These are phyloP conservation scores for Drosophila mayaguana DNA, from an alignment of 2,888 invertebrate species.

Conservation along the genomic window DNA sequence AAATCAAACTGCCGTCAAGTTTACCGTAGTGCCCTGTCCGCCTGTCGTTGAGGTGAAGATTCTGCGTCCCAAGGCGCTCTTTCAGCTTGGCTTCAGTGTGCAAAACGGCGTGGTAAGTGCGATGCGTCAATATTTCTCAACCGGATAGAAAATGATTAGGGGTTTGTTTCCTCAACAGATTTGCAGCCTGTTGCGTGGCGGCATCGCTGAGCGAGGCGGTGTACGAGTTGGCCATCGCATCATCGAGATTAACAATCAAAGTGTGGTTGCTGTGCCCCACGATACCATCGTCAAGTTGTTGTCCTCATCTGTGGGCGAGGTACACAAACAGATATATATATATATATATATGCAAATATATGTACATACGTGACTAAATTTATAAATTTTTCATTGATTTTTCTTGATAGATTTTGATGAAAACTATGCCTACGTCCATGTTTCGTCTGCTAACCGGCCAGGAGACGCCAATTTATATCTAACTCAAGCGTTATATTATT, in stretches of 20 bases:
- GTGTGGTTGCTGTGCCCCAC: conserved; percentile 99
- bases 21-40: conserved; percentile 99
- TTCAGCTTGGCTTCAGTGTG: conserved; percentile 99
- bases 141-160: not conserved
- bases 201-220: conserved; percentile 99
- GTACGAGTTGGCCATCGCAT: conserved; percentile 99
- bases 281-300: conserved; percentile 99
- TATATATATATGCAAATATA: not conserved
- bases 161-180: conserved; percentile 88
- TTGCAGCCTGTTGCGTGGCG: conserved; percentile 98
- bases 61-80: conserved; percentile 99
- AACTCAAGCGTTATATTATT: conserved; percentile 75
- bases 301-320: conserved; percentile 99
- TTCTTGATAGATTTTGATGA: conserved; percentile 97
- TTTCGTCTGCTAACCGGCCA: conserved; percentile 99
- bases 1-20: conserved; percentile 98
- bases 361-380: not conserved
- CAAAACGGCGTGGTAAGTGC: conserved; percentile 96
- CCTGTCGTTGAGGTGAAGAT: conserved; percentile 99
- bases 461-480: conserved; percentile 99
- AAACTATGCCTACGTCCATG: conserved; percentile 99
- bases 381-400: conserved; percentile 58
- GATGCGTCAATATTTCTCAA: not conserved
- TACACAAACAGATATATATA: conserved; percentile 81
- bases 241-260: conserved; percentile 99